These are phyloP conservation scores for Dicranocentrus wangi DNA, from an alignment of 2,888 invertebrate species.

Conservation along the genomic window DNA sequence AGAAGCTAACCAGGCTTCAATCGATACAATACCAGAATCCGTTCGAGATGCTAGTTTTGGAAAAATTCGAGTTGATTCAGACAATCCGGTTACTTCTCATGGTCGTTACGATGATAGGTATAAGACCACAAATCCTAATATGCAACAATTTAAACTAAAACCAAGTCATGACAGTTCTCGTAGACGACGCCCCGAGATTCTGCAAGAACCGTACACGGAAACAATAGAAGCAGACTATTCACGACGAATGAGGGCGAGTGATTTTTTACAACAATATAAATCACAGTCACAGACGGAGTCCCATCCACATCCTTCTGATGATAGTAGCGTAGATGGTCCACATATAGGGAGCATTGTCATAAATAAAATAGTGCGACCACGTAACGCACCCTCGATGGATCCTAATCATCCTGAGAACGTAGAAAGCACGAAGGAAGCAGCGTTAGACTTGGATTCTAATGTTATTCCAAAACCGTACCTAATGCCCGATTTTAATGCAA, in stretches of 20 bases:
- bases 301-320: too few species aligned
- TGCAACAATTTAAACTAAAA: too few species aligned
- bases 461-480: slow-evolving; percentile 63
- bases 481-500: slow-evolving; percentile 46
- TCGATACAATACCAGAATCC: too few species aligned
- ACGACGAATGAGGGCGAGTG: slow-evolving; percentile 35
- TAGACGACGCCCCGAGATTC: not conserved
- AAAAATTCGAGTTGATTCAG: slow-evolving; percentile 48
- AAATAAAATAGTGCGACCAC: slow-evolving; percentile 20
- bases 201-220: slow-evolving; percentile 24
- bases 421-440: not conserved
- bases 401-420: not conserved
- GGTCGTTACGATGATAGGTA: too few species aligned
- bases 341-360: too few species aligned
- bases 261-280: slow-evolving; percentile 27
- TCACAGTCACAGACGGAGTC: too few species aligned
- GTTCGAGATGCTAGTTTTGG: slow-evolving; percentile 42
- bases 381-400: not conserved
- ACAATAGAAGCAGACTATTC: slow-evolving; percentile 47
- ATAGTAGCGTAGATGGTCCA: too few species aligned
- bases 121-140: too few species aligned
- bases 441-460: slow-evolving; percentile 26
- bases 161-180: not conserved
- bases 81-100: slow-evolving; percentile 25
- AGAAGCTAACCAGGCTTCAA: not conserved